Evolutionary conservation across 1,140 invertebrate genomes (phyloP), one percentile per base, ranked within the genome.

Genomic region (Dysdera silvatica): DNA sequence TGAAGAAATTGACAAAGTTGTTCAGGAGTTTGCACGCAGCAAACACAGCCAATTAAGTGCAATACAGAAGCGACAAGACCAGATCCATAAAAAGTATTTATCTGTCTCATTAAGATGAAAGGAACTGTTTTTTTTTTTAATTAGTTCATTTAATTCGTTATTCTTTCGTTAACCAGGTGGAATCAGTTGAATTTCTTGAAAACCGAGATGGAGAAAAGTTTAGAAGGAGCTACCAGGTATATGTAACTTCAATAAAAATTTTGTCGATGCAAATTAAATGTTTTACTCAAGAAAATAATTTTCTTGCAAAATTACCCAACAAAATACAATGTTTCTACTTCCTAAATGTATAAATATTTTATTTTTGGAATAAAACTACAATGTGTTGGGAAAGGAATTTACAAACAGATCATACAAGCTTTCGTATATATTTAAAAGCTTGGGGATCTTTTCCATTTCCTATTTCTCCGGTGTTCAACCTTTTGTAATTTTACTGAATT

Each of bases 21-120:
- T 95, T 0, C 84, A 92, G 55, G 88, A 92, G 66, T 88, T 98
- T 73, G 82, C 87, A 0, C 80, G 82, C 1, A 84, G 88, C 59
- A 86, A 87, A n/a, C 93, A 95, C 75, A 85, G 88, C 48, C 89
- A 97, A 74, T 80, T 91, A 37, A 87, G 88, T 65, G 87, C 88
- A 74, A 90, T 96, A n/a, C 70, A 71, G 56, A 64, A 69, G 47
- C 62, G 92, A 10, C 85, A 91, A 69, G 82, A 84, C 51, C 87
- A 94, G 73, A 88, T 98, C 49, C 86, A 91, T 70, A 84, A 88
- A n/a, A 68, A 52, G 54, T 60, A 37, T 29, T 23, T n/a, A 56
- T 12, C 60, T n/a, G 18, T 32, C 18, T 61, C 29, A 12, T 29
- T 60, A 41, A 16, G 41, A 49, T 61, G 24, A 16, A 8, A n/a